phyloP scores from a whole-genome alignment of 1,140 invertebrate species.

The Coenobita brevimanus region DNA sequence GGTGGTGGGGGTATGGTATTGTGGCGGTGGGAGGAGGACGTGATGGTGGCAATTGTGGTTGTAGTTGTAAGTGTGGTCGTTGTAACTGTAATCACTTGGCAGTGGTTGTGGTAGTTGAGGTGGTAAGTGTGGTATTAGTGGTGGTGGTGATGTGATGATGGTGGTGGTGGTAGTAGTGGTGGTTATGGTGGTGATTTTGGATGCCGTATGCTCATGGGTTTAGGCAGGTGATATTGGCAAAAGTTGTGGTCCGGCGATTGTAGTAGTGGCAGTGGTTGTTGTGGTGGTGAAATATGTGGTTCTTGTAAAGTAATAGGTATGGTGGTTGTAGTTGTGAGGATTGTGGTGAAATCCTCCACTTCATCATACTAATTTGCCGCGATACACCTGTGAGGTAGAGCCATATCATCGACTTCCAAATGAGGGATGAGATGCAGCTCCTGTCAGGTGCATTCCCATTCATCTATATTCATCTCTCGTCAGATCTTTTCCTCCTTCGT shows the following conservation, averaged over 20 bases:
- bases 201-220: no score
- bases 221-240: no score
- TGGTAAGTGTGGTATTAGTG: neutral
- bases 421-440: no score
- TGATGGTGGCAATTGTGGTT: slow-evolving; percentile 2
- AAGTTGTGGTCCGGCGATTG: no score
- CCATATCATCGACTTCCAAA: no score
- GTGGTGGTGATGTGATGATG: neutral
- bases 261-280: no score
- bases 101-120: neutral
- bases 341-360: no score
- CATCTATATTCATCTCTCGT: neutral
- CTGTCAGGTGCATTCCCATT: neutral
- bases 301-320: neutral
- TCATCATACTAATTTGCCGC: no score
- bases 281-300: neutral
- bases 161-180: neutral
- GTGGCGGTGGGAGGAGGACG: neutral
- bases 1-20: neutral
- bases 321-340: neutral
- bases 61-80: neutral
- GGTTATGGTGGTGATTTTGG: neutral
- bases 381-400: no score
- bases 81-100: no score
- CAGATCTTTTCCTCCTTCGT: neutral